Base-by-base conservation (phyloP, 2,113 vertebrate species). In the Leucosticte australis region DNA sequence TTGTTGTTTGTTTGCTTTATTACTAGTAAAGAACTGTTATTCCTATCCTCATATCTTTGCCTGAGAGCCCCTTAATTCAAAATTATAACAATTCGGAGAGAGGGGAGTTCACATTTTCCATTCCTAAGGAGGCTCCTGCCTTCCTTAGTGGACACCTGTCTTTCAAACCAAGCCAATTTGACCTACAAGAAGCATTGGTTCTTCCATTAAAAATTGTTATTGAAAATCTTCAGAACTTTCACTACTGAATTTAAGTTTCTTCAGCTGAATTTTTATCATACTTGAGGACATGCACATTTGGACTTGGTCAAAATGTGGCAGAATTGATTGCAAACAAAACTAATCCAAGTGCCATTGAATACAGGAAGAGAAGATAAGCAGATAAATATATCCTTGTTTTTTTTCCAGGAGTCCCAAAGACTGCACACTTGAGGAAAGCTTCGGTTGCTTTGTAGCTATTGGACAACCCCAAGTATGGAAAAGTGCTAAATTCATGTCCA, bases 271-370 rank as follows among this genome's bases (percentile, higher is more conserved):
- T 92, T 87, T 89, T 80, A 63, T 69, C 79, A 77, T 67, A 71
- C 24, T 80, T 62, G 39, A 85, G 52, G 64, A 77, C 44, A 77
- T 18, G 26, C 30, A 88, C 12, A 77, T 93, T 90, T 90, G 42
- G 71, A 94, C 24, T 85, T 53, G 55, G 39, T 77, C 71, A 83
- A 80, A 69, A 94, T 39, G 56, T 75, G 87, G 73, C 59, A 85
- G 67, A 95, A 85, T 42, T 50, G 42, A 88, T 26, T 90, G 79
- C 87, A 95, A 95, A 92, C 67, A 91, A 94, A 90, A 62, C 52
- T 94, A 93, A 96, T 94, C 88, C 90, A 67, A 70, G 28, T 39
- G 44, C 44, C 56, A 75, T 1, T 87, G 90, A 83, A 95, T 74
- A 77, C 63, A 90, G 82, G 50, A 90, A 90, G 35, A 49, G 17